Base-by-base conservation (phyloP, 2,888 invertebrate species). In the Tridacna crocea region DNA sequence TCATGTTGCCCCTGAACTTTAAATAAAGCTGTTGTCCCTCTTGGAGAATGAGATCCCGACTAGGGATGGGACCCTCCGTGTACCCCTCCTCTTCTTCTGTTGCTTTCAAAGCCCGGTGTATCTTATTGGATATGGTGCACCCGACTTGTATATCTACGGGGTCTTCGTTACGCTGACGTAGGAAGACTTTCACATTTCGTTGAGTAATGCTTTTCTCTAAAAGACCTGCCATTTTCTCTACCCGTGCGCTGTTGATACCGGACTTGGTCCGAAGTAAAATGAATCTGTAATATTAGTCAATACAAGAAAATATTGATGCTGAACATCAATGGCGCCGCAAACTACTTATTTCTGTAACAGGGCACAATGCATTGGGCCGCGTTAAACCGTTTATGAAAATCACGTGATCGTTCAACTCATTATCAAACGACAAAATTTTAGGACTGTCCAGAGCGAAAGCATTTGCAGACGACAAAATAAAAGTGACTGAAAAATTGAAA, bases 11-110 rank as follows among this genome's bases (percentile, higher is more conserved):
- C 55, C 94, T 87, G 83, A 94, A 93, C 17, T 83, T 73, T 12
- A 93, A 58, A n/a, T 87, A 85, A 51, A 94, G 51, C 17, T 87
- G 72, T 80, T 93, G 92, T n/a, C 94, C 94, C 82, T 94, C 94
- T 26, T 80, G 84, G 13, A 94, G 77, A 24, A 89, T 74, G 10
- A 93, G 63, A 15, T 91, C 91, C 15, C 80, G 76, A 75, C 91
- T 91, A 11, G 91, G 89, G 19, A 81, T 55, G 6, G 92, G 93
- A 0, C 93, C 92, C n/a, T 90, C 88, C 12, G 88, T 89, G 79
- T 88, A 93, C 4, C 92, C 92, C 10, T 60, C 61, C 0, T 89
- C 89, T 51, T 91, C 91, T 3, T 84, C 89, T 66, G 90, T 81
- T 55, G 83, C 79, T 61, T 88, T 83, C 19, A 92, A 66, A 13